Conservation (phyloP, 2,888 invertebrate species). For the Dascillus cervinus region DNA sequence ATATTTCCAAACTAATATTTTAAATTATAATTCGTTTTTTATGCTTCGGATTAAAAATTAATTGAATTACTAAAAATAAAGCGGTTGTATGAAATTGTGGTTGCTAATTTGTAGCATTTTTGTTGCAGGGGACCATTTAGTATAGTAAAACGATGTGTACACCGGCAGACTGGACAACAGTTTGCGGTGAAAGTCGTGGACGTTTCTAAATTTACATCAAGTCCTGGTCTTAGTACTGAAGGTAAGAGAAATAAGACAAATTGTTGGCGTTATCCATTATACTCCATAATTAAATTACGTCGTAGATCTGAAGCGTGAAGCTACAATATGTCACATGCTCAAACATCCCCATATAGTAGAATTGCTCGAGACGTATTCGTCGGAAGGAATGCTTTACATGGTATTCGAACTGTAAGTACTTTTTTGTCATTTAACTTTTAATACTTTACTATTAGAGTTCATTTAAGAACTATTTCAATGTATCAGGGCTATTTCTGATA, state of each 20-base stretch:
- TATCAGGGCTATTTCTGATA: too few relatives aligned
- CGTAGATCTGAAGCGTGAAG: slow-evolving; percentile 93
- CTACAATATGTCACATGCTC: slow-evolving; percentile 97
- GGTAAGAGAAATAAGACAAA: slow-evolving; percentile 54
- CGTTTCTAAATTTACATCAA: slow-evolving; percentile 94
- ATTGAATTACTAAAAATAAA: too few relatives aligned
- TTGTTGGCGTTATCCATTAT: too few relatives aligned
- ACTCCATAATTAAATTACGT: too few relatives aligned
- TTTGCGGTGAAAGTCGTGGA: slow-evolving; percentile 99
- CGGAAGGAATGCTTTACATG: slow-evolving; percentile 98
- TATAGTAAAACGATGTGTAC: slow-evolving; percentile 89
- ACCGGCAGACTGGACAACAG: slow-evolving; percentile 88
- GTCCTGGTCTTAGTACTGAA: slow-evolving; percentile 92
- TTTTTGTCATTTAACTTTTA: too few relatives aligned
- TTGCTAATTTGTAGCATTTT: not conserved
- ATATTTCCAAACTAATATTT: too few relatives aligned
- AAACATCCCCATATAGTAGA: slow-evolving; percentile 99
- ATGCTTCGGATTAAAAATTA: too few relatives aligned
- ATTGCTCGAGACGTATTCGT: slow-evolving; percentile 94
- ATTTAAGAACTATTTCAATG: too few relatives aligned
- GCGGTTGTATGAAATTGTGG: too few relatives aligned
- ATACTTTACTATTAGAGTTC: too few relatives aligned
- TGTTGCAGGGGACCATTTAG: slow-evolving; percentile 85
- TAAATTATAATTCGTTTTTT: too few relatives aligned
- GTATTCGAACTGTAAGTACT: slow-evolving; percentile 96